Percentiles rank a stretch among this genome's conserved stretches.
Conservation (phyloP, 1,140 invertebrate species). For the Aphaenogaster floridana region DNA sequence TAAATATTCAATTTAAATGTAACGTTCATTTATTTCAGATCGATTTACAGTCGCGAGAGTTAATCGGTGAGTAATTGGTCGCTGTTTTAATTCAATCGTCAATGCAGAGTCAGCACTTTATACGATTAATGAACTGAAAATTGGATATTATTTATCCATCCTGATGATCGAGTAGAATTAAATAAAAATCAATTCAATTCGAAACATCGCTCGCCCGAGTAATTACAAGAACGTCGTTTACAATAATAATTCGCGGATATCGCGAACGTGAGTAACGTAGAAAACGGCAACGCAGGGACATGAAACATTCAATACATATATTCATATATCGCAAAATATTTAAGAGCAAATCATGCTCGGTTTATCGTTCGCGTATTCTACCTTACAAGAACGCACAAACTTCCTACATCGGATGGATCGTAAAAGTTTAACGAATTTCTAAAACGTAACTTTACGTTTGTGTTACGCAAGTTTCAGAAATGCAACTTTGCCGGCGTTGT, state of each 20-base stretch:
- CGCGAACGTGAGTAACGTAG: constrained; percentile 11
- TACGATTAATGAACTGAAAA: constrained; percentile 64
- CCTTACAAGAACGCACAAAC: neutral
- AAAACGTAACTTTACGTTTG: constrained; percentile 24
- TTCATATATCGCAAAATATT: constrained; percentile 20
- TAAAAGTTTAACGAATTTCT: constrained; percentile 43
- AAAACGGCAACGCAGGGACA: neutral
- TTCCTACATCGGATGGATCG: neutral
- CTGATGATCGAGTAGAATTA: constrained; percentile 47
- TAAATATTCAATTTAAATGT: constrained; percentile 45
- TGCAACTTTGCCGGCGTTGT: constrained; percentile 3
- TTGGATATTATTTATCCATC: constrained; percentile 59
- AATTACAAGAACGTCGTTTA: constrained; percentile 50
- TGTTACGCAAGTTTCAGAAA: constrained; percentile 30
- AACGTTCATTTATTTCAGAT: constrained; percentile 29
- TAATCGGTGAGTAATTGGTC: constrained; percentile 60
- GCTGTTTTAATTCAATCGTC: constrained; percentile 60
- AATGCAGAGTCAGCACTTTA: constrained; percentile 49
- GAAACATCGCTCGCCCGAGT: constrained; percentile 33
- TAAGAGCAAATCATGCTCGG: neutral
- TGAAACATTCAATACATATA: constrained; percentile 18
- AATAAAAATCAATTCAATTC: constrained; percentile 54
- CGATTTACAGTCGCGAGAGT: constrained; percentile 54
- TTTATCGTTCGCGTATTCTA: constrained; percentile 1
- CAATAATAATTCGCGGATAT: constrained; percentile 28